Percentiles rank a stretch among this genome's conserved stretches.
phyloP scores from a whole-genome alignment of 2,888 invertebrate species.

The Spilarctia lutea region DNA sequence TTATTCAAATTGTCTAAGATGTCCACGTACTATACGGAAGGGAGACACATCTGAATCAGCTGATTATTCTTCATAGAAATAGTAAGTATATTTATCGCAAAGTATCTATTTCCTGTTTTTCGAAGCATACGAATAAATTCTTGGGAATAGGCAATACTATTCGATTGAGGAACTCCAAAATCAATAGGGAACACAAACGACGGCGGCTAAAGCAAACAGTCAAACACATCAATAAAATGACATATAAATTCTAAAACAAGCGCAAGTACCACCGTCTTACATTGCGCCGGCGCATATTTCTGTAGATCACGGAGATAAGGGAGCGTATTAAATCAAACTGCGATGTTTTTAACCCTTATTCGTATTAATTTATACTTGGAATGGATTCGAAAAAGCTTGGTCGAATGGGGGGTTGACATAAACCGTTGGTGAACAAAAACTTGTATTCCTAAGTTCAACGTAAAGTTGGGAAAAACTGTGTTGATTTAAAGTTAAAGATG shows the following conservation, averaged over 20 bases:
- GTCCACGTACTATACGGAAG: background rate
- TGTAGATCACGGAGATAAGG: constrained; percentile 66
- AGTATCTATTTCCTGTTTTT: too few relatives aligned
- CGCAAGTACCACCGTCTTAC: constrained; percentile 25
- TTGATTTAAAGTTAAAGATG: constrained; percentile 33
- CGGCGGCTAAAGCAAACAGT: constrained; percentile 28
- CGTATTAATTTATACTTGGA: constrained; percentile 84
- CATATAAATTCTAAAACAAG: constrained; percentile 42
- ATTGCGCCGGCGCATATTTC: constrained; percentile 57
- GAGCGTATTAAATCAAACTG: constrained; percentile 77
- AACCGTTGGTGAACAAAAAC: constrained; percentile 74
- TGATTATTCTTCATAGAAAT: background rate
- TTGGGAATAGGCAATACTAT: too few relatives aligned
- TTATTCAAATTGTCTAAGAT: background rate
- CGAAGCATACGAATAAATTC: too few relatives aligned
- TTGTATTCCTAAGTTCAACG: constrained; percentile 66
- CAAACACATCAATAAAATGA: constrained; percentile 33
- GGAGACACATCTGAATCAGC: background rate
- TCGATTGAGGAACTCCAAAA: background rate
- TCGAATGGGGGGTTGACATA: constrained; percentile 83
- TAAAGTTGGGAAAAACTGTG: constrained; percentile 47
- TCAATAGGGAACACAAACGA: background rate
- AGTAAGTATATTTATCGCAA: too few relatives aligned
- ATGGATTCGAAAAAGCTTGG: constrained; percentile 77
- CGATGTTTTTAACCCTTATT: constrained; percentile 77